Conservation (phyloP, 2,797 vertebrate species). For the Propithecus perrieri region DNA sequence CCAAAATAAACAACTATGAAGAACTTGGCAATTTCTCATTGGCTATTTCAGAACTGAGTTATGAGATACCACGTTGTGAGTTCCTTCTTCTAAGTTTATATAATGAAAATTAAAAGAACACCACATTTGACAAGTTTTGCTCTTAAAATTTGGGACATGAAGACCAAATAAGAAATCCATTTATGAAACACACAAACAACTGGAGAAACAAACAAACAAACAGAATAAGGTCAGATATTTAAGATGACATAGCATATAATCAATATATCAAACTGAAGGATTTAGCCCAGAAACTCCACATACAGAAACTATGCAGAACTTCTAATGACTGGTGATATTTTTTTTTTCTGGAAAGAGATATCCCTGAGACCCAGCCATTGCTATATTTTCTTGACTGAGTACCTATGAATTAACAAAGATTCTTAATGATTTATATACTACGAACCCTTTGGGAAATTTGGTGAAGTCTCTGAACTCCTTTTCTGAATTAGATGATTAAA, state of each 20-base stretch:
- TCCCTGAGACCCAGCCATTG: neutral
- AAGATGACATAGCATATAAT: neutral
- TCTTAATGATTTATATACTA: neutral
- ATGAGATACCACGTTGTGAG: constrained; percentile 12
- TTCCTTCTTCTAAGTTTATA: constrained; percentile 21
- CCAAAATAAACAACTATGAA: constrained; percentile 75
- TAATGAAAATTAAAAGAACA: constrained; percentile 8
- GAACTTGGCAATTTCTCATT: constrained; percentile 77
- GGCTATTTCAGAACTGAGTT: constrained; percentile 67
- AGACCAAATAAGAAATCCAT: neutral
- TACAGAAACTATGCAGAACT: neutral
- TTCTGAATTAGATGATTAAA: neutral
- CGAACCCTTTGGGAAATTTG: neutral
- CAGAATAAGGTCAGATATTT: neutral
- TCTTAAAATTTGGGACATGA: neutral
- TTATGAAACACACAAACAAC: neutral
- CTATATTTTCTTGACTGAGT: neutral
- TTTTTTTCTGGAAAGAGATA: neutral
- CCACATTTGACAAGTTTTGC: neutral
- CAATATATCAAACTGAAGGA: neutral
- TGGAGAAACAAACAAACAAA: neutral
- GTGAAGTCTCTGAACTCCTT: neutral
- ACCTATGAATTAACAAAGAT: neutral
- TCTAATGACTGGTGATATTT: neutral
- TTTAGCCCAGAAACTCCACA: neutral